Evolutionary conservation across 2,113 vertebrate genomes (phyloP), one percentile per base, ranked within the genome.

Genomic region (Alethe diademata): DNA sequence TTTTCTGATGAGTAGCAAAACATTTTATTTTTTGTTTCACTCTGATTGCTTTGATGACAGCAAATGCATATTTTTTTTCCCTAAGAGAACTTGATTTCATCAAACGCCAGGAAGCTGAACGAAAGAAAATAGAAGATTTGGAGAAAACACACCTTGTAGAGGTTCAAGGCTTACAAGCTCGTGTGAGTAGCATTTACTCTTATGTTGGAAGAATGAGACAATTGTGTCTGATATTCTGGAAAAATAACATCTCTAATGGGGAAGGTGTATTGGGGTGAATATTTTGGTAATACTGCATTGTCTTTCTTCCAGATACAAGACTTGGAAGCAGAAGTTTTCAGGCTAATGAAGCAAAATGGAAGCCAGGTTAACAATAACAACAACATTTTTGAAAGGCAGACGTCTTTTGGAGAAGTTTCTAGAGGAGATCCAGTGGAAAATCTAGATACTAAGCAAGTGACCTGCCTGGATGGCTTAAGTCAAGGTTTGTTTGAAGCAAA

Each of bases 351-450:
- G 95, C 99, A 99, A 97, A 99, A 99, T 6, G 99, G 99, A 67
- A 98, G 98, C 95, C 99, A 99, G 92, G 98, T 99, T 62, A 99
- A 99, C 97, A 99, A 99, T 81, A 99, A 99, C 97, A 99, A 99
- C 97, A 99, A 99, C 89, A 99, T 98, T 36, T 98, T 98, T 53
- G 99, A 99, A 97, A 98, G 98, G 85, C 98, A 97, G 79, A 98
- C 98, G 1, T 97, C 97, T 75, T 96, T 97, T 38, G 96, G 96
- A 42, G 98, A 98, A 29, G 92, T 98, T 90, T 97, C 97, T 29
- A 97, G 97, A 90, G 97, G 79, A 61, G 97, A 98, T 60, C 72
- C 96, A 42, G 86, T 97, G 78, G 98, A 98, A 95, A 98, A 97
- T 43, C 62, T 97, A 78, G 97, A 97, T 56, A 95, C 94, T 53